Evolutionary conservation across 2,797 vertebrate species (phyloP).

Genomic region (Sus cebifrons): DNA sequence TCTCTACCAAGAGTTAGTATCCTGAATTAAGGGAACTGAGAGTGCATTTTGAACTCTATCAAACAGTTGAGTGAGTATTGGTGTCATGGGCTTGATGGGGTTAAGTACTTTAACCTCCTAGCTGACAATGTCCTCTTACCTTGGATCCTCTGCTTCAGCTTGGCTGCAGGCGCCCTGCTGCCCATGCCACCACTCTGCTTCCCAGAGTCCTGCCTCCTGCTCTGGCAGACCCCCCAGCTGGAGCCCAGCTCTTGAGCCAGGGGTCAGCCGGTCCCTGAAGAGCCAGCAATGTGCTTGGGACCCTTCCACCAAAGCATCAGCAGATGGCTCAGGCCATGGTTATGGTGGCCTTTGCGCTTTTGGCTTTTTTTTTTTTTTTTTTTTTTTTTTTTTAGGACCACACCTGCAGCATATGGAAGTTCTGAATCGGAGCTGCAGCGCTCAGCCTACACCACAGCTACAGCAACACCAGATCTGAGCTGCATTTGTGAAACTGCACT

Average conservation of each 20-base stretch:
- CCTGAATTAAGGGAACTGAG: constrained; percentile 22
- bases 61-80: not conserved
- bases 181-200: too few relatives aligned
- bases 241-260: fast-evolving
- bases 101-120: constrained; percentile 55
- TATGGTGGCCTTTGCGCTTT: constrained; percentile 86
- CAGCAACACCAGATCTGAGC: too few relatives aligned
- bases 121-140: not conserved
- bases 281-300: constrained; percentile 83
- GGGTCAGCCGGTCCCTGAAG: not conserved
- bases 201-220: not conserved
- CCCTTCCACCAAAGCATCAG: constrained; percentile 84
- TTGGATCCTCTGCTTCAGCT: constrained; percentile 39
- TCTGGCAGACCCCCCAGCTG: not conserved
- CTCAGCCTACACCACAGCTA: too few relatives aligned
- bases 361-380: too few relatives aligned
- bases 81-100: constrained; percentile 12
- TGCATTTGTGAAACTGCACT: too few relatives aligned
- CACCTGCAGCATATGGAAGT: too few relatives aligned
- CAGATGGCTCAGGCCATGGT: not conserved
- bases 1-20: not conserved
- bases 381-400: too few relatives aligned
- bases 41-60: constrained; percentile 19
- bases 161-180: not conserved
- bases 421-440: too few relatives aligned